Evolutionary conservation across 1,140 invertebrate species (phyloP).

Genomic region (Atopsyche davidsoni): DNA sequence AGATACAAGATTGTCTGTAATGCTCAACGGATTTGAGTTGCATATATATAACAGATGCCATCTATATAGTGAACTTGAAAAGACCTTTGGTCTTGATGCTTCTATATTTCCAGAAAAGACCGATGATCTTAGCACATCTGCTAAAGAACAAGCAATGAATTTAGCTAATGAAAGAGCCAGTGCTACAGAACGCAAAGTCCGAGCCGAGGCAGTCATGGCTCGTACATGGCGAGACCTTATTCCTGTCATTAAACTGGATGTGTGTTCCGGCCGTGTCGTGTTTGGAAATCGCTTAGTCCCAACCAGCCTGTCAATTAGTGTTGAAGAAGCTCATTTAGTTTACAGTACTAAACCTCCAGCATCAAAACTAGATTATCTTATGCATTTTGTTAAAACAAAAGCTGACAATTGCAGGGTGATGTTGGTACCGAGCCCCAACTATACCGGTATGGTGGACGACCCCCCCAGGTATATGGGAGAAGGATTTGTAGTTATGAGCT

Average conservation of each 20-base stretch:
- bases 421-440: constrained; percentile 88
- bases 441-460: constrained; percentile 88
- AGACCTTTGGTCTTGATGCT: constrained; percentile 78
- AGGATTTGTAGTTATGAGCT: constrained; percentile 94
- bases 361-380: constrained; percentile 87
- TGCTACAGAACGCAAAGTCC: constrained; percentile 56
- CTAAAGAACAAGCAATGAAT: constrained; percentile 54
- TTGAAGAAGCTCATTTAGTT: constrained; percentile 91
- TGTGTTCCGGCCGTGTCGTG: constrained; percentile 83
- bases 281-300: constrained; percentile 96
- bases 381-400: constrained; percentile 93
- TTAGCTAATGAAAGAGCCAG: constrained; percentile 52
- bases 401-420: constrained; percentile 94
- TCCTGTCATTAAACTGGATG: constrained; percentile 93
- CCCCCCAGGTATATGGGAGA: constrained; percentile 97
- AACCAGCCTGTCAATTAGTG: constrained; percentile 84
- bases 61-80: constrained; percentile 83
- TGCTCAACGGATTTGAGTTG: constrained; percentile 93
- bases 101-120: constrained; percentile 62
- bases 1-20: constrained; percentile 86
- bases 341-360: constrained; percentile 94
- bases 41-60: constrained; percentile 93
- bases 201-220: constrained; percentile 69
- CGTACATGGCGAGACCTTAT: constrained; percentile 93
- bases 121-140: constrained; percentile 36